Evolutionary conservation across 37 sponge, comb jelly and placozoan genomes (phyloP).

Genomic region (Halisarca cf. caerulea): DNA sequence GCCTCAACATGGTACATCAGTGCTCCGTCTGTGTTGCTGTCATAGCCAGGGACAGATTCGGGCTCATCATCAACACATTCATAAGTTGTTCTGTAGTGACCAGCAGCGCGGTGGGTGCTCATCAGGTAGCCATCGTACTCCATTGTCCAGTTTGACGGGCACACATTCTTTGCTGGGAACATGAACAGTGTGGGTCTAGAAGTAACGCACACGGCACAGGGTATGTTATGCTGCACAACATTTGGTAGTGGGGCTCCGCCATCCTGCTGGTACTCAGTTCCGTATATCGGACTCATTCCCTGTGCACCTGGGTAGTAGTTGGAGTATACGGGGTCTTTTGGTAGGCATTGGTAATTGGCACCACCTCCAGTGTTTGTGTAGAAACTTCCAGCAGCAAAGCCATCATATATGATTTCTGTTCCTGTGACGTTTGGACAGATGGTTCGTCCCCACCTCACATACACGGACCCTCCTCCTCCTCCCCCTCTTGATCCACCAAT

Average conservation of each 20-base stretch:
- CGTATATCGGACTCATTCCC: too few relatives aligned
- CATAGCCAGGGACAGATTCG: background rate
- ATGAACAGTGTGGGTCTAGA: background rate
- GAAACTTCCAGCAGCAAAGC: conserved; percentile 10
- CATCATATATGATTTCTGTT: background rate
- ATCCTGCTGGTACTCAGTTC: too few relatives aligned
- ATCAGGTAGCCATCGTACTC: conserved; percentile 38
- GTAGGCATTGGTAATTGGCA: conserved; percentile 16
- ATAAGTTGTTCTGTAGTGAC: background rate
- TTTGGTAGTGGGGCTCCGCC: too few relatives aligned
- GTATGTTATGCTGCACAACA: too few relatives aligned
- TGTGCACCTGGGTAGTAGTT: background rate
- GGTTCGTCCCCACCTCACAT: conserved; percentile 17
- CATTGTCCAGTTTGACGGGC: conserved; percentile 10
- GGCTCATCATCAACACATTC: conserved; percentile 12
- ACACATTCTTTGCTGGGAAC: background rate
- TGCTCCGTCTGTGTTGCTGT: background rate
- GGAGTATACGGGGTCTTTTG: background rate
- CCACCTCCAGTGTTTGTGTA: conserved; percentile 5
- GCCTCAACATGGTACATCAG: conserved; percentile 18
- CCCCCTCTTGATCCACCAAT: too few relatives aligned
- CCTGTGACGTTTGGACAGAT: conserved; percentile 20
- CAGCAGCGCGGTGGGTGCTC: conserved; percentile 5
- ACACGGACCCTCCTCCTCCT: too few relatives aligned
- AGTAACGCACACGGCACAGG: conserved; percentile 25